Base-by-base conservation (phyloP, 2,888 invertebrate species). In the Campoplex nolae region DNA sequence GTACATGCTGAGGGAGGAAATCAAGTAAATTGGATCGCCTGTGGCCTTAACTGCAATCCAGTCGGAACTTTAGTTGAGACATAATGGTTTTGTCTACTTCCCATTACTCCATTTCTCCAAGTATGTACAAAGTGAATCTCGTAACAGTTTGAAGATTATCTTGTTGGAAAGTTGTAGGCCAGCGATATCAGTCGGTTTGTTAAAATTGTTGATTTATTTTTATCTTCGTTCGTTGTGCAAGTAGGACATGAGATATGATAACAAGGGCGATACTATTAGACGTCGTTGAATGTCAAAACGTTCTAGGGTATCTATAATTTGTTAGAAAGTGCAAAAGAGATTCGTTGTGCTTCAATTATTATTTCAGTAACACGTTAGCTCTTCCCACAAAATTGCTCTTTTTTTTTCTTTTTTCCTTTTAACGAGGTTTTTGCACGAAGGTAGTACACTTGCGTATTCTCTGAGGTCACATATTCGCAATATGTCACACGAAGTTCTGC, bases 11-110 rank as follows among this genome's bases (percentile, higher is more conserved):
- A 80, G 38, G 54, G 11, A 70, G 45, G 74, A 83, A 83, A 65
- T 83, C 71, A 68, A 68, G 48, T 56, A 83, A 82, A 88, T 88
- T 88, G 85, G 87, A 90, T 86, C 89, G 71, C 85, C 87, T 88
- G 88, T 85, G 88, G 88, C 86, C 85, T 85, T 85, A 74, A 84
- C 81, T 85, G 54, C 73, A 77, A 79, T 78, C 75, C 75, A 58
- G 65, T 18, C 62, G 67, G 58, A 58, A 73, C 67, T 86, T 83
- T 73, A 73, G 86, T 83, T 77, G 70, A 79, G 83, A 78, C 71
- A 74, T 65, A 79, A 83, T 81, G 84, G 88, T 89, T 87, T 87
- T 85, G 77, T 81, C 87, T 71, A 84, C 89, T 48, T 67, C 78
- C 86, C 86, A 90, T 90, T 88, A 85, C 88, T 56, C 71, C 48